Conservation (phyloP, 92 coral and sea anemone genomes). For the Phenganax stokvisi region DNA sequence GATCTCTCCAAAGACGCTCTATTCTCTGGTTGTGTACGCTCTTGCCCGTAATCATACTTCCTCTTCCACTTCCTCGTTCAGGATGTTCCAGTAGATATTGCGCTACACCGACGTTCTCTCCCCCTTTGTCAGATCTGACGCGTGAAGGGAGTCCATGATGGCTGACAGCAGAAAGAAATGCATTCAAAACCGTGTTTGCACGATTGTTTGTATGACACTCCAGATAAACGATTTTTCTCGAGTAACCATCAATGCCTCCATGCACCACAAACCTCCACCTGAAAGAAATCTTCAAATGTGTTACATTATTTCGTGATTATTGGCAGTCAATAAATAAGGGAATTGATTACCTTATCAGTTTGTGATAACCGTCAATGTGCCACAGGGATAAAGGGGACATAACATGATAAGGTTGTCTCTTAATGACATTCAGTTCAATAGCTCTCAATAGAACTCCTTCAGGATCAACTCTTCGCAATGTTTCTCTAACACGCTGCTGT, state of each 20-base stretch:
- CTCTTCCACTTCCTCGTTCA: background rate
- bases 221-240: background rate
- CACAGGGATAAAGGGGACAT: background rate
- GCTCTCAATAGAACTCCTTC: constrained; percentile 3
- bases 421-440: background rate
- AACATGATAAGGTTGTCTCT: background rate
- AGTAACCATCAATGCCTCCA: background rate
- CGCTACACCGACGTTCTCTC: background rate
- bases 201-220: background rate
- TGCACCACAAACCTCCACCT: constrained; percentile 1
- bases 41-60: background rate
- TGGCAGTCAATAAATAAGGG: no score
- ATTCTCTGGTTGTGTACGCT: no score
- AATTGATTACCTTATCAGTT: background rate
- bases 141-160: constrained; percentile 5
- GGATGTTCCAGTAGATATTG: background rate
- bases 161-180: background rate
- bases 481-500: constrained; percentile 2
- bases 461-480: constrained; percentile 5
- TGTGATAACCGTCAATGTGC: constrained; percentile 13
- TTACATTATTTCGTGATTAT: no score
- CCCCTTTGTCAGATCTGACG: background rate
- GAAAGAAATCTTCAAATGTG: background rate
- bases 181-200: background rate
- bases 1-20: background rate